phyloP scores from a whole-genome alignment of 2,888 invertebrate species.

The Campopleginae sp. region DNA sequence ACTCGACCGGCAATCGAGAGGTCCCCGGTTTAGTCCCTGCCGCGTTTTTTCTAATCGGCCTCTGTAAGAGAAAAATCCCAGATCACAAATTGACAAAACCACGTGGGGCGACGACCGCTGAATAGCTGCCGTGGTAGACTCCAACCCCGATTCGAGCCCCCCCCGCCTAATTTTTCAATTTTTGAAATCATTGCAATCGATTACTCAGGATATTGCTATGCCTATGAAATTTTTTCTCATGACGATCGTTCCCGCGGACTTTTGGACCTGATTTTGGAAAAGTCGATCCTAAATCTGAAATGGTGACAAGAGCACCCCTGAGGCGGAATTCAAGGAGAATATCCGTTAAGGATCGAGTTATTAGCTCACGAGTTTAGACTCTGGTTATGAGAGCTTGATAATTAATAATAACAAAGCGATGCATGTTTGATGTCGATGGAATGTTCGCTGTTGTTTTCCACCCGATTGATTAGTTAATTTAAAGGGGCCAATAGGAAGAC shows the following conservation, averaged over 20 bases:
- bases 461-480: slow-evolving; percentile 83
- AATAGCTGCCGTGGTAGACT: too few species aligned
- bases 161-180: neutral
- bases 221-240: too few species aligned
- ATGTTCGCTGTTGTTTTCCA: slow-evolving; percentile 71
- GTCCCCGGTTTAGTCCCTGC: neutral
- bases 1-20: slow-evolving; percentile 4
- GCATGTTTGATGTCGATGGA: slow-evolving; percentile 80
- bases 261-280: neutral
- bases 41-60: neutral
- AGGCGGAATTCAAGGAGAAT: neutral
- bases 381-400: slow-evolving; percentile 69
- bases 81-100: too few species aligned
- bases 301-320: neutral
- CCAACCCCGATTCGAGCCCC: too few species aligned
- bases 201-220: too few species aligned
- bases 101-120: too few species aligned
- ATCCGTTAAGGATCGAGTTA: slow-evolving; percentile 16
- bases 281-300: neutral
- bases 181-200: neutral
- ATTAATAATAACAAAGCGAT: slow-evolving; percentile 82
- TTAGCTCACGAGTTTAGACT: slow-evolving; percentile 24
- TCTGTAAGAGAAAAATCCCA: neutral
- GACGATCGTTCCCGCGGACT: neutral
- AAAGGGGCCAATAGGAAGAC: slow-evolving; percentile 77